Evolutionary conservation across 2,888 invertebrate species (phyloP).

Genomic region (Machimus rusticus): DNA sequence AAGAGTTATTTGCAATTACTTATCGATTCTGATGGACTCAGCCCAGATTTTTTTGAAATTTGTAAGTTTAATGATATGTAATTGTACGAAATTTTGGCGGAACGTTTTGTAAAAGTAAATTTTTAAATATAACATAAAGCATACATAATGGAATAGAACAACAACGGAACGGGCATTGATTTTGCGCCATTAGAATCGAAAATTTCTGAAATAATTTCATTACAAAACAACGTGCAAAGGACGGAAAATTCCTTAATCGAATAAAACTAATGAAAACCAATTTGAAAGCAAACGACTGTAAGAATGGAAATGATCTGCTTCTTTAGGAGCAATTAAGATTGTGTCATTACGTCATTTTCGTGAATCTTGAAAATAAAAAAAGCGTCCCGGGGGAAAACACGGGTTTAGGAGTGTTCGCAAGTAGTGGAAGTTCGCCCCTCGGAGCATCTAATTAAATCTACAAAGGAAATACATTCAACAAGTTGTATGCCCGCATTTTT

Average conservation of each 20-base stretch:
- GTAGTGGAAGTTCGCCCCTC: not conserved
- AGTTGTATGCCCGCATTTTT: not conserved
- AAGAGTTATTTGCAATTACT: too few relatives aligned
- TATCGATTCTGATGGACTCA: too few relatives aligned
- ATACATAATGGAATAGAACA: not conserved
- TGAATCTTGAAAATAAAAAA: not conserved
- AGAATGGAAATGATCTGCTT: not conserved
- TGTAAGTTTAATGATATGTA: too few relatives aligned
- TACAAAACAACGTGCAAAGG: not conserved
- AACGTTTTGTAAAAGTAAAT: too few relatives aligned
- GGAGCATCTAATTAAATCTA: not conserved
- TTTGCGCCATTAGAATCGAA: not conserved
- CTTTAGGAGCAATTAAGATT: conserved; percentile 4
- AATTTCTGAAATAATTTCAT: not conserved
- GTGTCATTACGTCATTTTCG: not conserved
- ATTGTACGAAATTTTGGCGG: too few relatives aligned
- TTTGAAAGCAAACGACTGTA: not conserved
- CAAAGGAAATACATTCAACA: not conserved
- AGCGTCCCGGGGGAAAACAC: not conserved
- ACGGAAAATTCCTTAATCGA: not conserved
- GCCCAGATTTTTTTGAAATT: too few relatives aligned
- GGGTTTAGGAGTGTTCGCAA: not conserved
- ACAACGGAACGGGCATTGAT: not conserved
- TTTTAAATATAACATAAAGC: too few relatives aligned
- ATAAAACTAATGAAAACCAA: not conserved